Percentiles rank a stretch among this genome's conserved stretches.
phyloP scores from a whole-genome alignment of 2,797 vertebrate genomes.

The Lacerta viridis region DNA sequence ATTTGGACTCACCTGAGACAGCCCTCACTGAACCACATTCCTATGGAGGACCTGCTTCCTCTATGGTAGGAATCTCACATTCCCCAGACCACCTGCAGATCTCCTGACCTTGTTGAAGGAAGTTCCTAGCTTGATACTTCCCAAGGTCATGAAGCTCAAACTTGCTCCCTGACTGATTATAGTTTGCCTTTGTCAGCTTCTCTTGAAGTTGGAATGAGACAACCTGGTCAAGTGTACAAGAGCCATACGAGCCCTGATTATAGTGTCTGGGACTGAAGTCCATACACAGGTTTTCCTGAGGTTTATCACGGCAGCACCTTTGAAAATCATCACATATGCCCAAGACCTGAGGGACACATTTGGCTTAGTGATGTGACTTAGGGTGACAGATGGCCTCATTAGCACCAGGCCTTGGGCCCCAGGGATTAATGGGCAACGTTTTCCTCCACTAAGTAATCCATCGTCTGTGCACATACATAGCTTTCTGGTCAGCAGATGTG shows the following conservation, averaged over 20 bases:
- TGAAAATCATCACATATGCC: constrained; percentile 21
- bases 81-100: background rate
- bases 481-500: constrained; percentile 32
- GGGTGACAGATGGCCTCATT: constrained; percentile 39
- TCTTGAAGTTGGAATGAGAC: background rate
- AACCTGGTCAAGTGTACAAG: background rate
- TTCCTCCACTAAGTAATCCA: constrained; percentile 31
- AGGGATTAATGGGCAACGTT: constrained; percentile 23
- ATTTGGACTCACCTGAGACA: background rate
- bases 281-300: background rate
- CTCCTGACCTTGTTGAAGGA: background rate
- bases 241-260: background rate
- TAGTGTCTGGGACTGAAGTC: background rate
- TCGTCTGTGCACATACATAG: constrained; percentile 14
- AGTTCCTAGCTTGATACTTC: background rate
- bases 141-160: background rate
- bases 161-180: background rate
- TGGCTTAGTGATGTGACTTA: constrained; percentile 33
- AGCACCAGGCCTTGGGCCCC: constrained; percentile 16
- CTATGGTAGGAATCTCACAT: background rate
- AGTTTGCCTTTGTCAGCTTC: background rate
- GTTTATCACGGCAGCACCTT: background rate
- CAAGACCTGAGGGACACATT: constrained; percentile 21
- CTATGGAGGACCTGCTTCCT: background rate
- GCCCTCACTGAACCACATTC: background rate